Evolutionary conservation across 2,888 invertebrate genomes (phyloP).

Genomic region (Phyto melanocephala): DNA sequence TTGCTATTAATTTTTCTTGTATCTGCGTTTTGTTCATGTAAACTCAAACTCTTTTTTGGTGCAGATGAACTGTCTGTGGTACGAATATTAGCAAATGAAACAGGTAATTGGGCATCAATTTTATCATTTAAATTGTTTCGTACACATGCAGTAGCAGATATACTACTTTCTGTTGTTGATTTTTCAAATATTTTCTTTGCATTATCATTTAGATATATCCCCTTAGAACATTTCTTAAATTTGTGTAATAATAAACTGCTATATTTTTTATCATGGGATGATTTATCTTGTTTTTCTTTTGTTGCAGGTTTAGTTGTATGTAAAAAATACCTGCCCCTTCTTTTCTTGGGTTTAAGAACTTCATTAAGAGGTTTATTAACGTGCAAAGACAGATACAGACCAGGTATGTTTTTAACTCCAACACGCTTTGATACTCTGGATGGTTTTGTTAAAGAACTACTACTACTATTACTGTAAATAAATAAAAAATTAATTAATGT

Average conservation of each 20-base stretch:
- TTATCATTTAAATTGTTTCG: background rate
- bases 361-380: constrained; percentile 33
- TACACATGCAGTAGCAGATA: background rate
- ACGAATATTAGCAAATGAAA: too few relatives aligned
- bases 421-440: constrained; percentile 25
- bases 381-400: constrained; percentile 19
- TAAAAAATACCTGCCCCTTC: fast-evolving
- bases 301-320: background rate
- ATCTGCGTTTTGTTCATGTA: background rate
- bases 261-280: too few relatives aligned
- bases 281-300: background rate
- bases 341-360: background rate
- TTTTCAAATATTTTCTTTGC: too few relatives aligned
- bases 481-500: too few relatives aligned
- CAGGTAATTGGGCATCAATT: background rate
- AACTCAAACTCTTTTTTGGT: background rate
- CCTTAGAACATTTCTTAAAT: too few relatives aligned
- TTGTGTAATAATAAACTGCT: too few relatives aligned
- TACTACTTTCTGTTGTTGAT: too few relatives aligned
- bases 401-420: constrained; percentile 5
- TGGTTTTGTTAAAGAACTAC: background rate
- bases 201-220: too few relatives aligned
- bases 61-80: too few relatives aligned
- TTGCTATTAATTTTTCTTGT: background rate
- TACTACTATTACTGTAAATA: too few relatives aligned